Conservation (phyloP, 1,140 invertebrate genomes). For the Armadillidium nasatum region DNA sequence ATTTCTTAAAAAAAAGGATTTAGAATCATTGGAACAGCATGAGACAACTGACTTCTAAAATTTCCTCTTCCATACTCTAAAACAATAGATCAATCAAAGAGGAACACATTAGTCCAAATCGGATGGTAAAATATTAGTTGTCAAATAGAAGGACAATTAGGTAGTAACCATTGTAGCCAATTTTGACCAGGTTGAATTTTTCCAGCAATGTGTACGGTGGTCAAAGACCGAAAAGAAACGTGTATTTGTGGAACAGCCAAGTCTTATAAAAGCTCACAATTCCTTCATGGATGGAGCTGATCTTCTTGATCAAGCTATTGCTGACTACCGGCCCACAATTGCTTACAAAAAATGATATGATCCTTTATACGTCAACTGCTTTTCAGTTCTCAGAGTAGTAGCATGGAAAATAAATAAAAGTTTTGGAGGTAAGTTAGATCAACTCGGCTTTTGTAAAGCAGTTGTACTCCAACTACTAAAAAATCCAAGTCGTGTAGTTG, state of each 20-base stretch:
- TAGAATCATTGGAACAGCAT: conserved; percentile 21
- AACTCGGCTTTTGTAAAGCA: no score
- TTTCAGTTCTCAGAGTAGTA: no score
- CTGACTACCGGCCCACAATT: no score
- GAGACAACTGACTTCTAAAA: conserved; percentile 19
- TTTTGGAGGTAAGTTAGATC: no score
- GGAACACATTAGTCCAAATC: no score
- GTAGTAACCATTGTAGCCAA: neutral
- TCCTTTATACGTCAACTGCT: no score
- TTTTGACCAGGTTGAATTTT: neutral
- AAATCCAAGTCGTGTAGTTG: no score
- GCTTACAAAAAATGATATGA: no score
- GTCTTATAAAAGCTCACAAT: neutral
- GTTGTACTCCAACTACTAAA: no score
- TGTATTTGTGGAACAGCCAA: neutral
- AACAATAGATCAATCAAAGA: no score
- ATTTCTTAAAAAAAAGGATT: conserved; percentile 20
- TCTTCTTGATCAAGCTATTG: neutral
- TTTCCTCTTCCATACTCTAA: neutral
- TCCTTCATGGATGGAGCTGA: neutral
- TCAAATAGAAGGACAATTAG: neutral
- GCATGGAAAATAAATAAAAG: no score
- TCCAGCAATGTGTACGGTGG: neutral
- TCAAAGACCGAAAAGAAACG: neutral
- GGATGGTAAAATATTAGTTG: neutral